These are phyloP conservation scores for Tanytarsus gracilentus DNA, from an alignment of 2,888 invertebrate species.

Conservation along the genomic window DNA sequence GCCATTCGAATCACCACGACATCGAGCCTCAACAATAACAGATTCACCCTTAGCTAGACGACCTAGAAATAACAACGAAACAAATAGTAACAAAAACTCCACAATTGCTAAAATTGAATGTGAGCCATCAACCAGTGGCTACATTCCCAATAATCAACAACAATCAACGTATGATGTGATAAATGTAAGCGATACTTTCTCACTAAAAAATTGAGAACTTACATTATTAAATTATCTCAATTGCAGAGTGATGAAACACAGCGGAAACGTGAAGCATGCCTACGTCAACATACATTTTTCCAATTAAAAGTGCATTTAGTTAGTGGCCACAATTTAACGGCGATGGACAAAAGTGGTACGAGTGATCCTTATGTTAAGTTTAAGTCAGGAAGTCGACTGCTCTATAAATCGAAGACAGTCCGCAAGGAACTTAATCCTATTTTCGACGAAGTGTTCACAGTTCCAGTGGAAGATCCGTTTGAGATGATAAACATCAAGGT, in stretches of 20 bases:
- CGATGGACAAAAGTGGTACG: constrained; percentile 92
- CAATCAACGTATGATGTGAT: constrained; percentile 24
- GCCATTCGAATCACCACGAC: constrained; percentile 67
- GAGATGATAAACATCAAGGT: constrained; percentile 79
- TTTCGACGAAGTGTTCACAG: constrained; percentile 96
- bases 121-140: constrained; percentile 25
- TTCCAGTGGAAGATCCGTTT: constrained; percentile 87
- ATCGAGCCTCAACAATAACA: constrained; percentile 51
- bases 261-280: constrained; percentile 59
- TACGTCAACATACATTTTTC: constrained; percentile 84
- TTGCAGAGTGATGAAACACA: constrained; percentile 62
- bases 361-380: constrained; percentile 98
- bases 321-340: constrained; percentile 78
- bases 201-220: not conserved
- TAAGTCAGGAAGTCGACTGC: constrained; percentile 72
- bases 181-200: constrained; percentile 11
- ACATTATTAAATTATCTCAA: constrained; percentile 33
- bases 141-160: constrained; percentile 25
- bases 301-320: constrained; percentile 82
- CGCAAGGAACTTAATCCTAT: constrained; percentile 90
- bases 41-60: constrained; percentile 40
- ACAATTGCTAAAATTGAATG: constrained; percentile 24
- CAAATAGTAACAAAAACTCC: constrained; percentile 4
- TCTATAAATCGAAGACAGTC: constrained; percentile 91
- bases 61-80: constrained; percentile 9